Conservation (phyloP, 1,140 invertebrate species). For the Helicorthomorpha holstii region DNA sequence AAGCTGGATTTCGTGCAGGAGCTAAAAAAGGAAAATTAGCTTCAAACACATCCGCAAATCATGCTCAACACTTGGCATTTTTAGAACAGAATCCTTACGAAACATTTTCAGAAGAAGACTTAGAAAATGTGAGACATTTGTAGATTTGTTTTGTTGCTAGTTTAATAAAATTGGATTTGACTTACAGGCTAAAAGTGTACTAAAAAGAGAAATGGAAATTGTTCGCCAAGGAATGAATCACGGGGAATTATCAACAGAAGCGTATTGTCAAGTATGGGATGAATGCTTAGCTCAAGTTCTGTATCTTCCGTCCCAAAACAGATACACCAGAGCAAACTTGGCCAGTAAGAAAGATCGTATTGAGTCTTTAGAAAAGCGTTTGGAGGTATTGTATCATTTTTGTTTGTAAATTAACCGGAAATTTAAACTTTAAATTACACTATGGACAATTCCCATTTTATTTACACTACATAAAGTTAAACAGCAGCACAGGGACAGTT, state of each 20-base stretch:
- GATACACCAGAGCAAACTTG: constrained; percentile 83
- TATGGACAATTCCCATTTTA: too few relatives aligned
- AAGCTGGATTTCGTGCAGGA: constrained; percentile 25
- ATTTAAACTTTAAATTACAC: not conserved
- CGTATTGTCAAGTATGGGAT: constrained; percentile 91
- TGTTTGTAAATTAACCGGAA: not conserved
- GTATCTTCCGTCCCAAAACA: constrained; percentile 68
- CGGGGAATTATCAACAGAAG: constrained; percentile 75
- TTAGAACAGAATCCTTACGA: constrained; percentile 73
- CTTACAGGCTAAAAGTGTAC: constrained; percentile 37
- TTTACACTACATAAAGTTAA: too few relatives aligned
- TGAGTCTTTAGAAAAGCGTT: constrained; percentile 76
- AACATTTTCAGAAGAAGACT: constrained; percentile 47
- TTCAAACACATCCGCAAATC: constrained; percentile 27
- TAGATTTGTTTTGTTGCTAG: not conserved
- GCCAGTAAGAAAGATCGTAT: constrained; percentile 90
- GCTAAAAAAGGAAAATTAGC: constrained; percentile 22
- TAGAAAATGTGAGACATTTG: constrained; percentile 34
- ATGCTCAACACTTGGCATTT: constrained; percentile 54
- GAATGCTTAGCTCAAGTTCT: constrained; percentile 79
- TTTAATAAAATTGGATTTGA: too few relatives aligned
- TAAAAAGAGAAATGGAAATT: constrained; percentile 68
- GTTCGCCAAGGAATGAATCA: constrained; percentile 89
- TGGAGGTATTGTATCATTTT: constrained; percentile 38
- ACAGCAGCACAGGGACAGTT: too few relatives aligned